Conservation (phyloP, 2,113 vertebrate genomes). For the Globicephala melas region DNA sequence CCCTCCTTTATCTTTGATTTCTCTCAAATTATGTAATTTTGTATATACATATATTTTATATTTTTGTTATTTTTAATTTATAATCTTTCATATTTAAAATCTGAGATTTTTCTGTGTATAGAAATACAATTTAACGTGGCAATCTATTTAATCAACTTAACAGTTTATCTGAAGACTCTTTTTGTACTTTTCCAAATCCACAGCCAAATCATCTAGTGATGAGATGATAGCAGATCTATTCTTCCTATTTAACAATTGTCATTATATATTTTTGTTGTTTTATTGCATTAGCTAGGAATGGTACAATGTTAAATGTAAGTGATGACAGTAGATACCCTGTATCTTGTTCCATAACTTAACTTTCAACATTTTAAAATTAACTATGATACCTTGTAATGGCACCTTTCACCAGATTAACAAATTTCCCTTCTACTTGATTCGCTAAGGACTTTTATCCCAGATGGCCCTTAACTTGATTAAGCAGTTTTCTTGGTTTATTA, state of each 20-base stretch:
- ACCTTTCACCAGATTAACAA: background rate
- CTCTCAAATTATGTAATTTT: background rate
- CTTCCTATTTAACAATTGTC: background rate
- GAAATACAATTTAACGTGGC: background rate
- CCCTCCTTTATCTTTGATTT: background rate
- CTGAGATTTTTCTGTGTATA: background rate
- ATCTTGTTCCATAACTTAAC: background rate
- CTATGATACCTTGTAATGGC: background rate
- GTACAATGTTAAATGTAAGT: background rate
- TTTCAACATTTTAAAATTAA: constrained; percentile 3
- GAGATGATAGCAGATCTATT: background rate
- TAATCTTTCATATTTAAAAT: background rate
- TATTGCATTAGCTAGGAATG: background rate
- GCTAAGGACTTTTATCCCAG: background rate
- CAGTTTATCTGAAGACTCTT: background rate
- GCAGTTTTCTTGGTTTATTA: background rate
- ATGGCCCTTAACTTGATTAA: background rate
- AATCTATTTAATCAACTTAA: background rate
- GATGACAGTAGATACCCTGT: background rate
- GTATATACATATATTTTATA: background rate
- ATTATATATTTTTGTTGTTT: background rate
- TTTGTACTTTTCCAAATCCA: background rate
- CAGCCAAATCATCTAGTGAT: background rate
- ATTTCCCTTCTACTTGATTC: background rate
- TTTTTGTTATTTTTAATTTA: background rate